phyloP scores from a whole-genome alignment of 1,140 invertebrate genomes.

The Saxidomus purpurata region DNA sequence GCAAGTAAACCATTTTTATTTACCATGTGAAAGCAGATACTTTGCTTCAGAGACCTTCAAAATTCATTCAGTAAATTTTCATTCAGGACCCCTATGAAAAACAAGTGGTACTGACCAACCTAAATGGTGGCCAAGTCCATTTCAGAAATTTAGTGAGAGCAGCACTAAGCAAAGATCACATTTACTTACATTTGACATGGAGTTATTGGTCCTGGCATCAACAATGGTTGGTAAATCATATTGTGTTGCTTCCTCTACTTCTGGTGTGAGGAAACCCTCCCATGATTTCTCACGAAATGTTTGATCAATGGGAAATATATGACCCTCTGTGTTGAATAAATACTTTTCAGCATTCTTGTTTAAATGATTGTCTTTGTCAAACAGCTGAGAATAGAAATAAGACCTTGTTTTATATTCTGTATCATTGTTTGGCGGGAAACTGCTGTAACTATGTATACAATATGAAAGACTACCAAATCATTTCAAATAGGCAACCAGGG shows the following conservation, averaged over 20 bases:
- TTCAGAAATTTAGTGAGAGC: slow-evolving; percentile 31
- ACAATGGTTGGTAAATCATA: slow-evolving; percentile 62
- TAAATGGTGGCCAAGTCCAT: too few relatives aligned
- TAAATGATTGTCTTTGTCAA: slow-evolving; percentile 90
- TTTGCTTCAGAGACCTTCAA: too few relatives aligned
- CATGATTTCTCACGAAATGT: slow-evolving; percentile 85
- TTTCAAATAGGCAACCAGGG: too few relatives aligned
- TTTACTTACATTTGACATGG: slow-evolving; percentile 74
- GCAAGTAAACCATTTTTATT: too few relatives aligned
- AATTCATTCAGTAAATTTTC: too few relatives aligned
- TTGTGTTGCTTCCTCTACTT: background rate
- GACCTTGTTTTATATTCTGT: too few relatives aligned
- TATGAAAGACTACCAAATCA: too few relatives aligned
- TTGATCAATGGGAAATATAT: slow-evolving; percentile 89
- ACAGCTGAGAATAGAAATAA: slow-evolving; percentile 87
- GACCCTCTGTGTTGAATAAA: slow-evolving; percentile 91
- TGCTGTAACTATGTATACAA: too few relatives aligned
- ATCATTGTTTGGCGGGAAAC: too few relatives aligned
- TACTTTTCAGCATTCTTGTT: slow-evolving; percentile 89
- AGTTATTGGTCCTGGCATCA: slow-evolving; percentile 73
- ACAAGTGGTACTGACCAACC: too few relatives aligned
- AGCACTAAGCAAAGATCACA: background rate
- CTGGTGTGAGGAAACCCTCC: slow-evolving; percentile 15
- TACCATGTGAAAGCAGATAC: too few relatives aligned
- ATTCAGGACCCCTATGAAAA: too few relatives aligned